Base-by-base conservation (phyloP, 2,113 vertebrate genomes). In the Caracal caracal region DNA sequence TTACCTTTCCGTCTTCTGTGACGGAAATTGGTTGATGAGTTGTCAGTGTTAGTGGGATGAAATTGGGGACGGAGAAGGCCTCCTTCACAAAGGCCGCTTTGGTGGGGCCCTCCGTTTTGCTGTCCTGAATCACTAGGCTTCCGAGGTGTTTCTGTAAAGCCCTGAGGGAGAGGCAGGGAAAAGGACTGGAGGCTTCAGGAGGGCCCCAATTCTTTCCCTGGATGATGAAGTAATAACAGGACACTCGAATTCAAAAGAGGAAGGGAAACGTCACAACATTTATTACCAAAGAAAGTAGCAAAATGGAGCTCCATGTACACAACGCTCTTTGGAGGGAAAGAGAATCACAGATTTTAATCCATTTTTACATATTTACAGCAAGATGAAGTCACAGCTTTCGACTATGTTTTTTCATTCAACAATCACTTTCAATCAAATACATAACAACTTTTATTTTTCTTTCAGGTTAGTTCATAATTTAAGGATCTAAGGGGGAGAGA, bases 311-410 rank as follows among this genome's bases (percentile, higher is more conserved):
- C 79, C 95, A 66, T 37, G 84, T 94, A 33, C 92, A 96, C 83
- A 93, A 97, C 97, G 93, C 51, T 95, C 93, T 97, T 98, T 93
- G 51, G 96, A 93, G 94, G 70, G 96, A 93, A 96, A 97, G 97
- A 92, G 84, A 68, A 80, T 71, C 87, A 82, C 88, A 96, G 56
- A 86, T 97, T 98, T 94, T 24, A 96, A 97, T 96, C n/a, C 40
- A 84, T 75, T 98, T 96, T 97, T 98, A 98, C 98, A 98, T 97
- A 98, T 98, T 98, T 98, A 98, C 98, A 98, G 97, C 95, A 98
- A 98, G 97, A 97, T 78, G 97, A 97, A 68, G 40, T 70, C 93
- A 97, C 37, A 20, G 33, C 51, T 96, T 97, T 90, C 75, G 92
- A 93, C 91, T 87, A 75, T 66, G 65, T 95, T 90, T 76, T 96